Conservation (phyloP, 2,888 invertebrate species). For the Aphelenchoides bicaudatus region DNA sequence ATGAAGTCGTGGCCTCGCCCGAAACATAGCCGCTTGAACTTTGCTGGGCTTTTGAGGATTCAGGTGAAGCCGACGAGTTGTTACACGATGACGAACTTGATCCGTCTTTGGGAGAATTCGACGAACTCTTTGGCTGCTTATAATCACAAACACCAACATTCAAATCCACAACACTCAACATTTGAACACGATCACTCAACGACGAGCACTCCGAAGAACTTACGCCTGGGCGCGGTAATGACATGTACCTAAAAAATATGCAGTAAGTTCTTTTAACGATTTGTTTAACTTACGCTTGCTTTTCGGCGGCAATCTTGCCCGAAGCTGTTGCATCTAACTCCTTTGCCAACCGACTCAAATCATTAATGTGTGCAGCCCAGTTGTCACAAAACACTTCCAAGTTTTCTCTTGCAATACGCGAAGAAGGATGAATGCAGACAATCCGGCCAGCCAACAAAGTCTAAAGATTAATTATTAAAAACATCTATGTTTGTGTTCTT, state of each 20-base stretch:
- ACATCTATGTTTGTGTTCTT: neutral
- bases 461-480: constrained; percentile 51
- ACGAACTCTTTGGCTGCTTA: neutral
- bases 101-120: constrained; percentile 8
- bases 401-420: constrained; percentile 93
- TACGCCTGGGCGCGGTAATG: constrained; percentile 88
- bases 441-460: constrained; percentile 88
- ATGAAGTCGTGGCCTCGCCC: neutral
- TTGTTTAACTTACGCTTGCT: too few relatives aligned
- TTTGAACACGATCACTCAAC: constrained; percentile 8
- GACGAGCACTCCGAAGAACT: constrained; percentile 44
- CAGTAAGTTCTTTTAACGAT: too few relatives aligned
- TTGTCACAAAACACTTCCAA: constrained; percentile 69
- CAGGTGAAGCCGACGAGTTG: neutral
- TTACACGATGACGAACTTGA: neutral
- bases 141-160: constrained; percentile 12
- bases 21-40: neutral
- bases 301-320: constrained; percentile 65
- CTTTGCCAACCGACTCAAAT: constrained; percentile 68
- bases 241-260: too few relatives aligned
- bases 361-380: constrained; percentile 68
- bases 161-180: neutral
- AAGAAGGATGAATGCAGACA: constrained; percentile 81
- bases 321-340: constrained; percentile 58
- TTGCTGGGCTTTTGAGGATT: neutral